These are phyloP conservation scores for Nemotelus nigrinus DNA, from an alignment of 2,888 invertebrate genomes.

Conservation along the genomic window DNA sequence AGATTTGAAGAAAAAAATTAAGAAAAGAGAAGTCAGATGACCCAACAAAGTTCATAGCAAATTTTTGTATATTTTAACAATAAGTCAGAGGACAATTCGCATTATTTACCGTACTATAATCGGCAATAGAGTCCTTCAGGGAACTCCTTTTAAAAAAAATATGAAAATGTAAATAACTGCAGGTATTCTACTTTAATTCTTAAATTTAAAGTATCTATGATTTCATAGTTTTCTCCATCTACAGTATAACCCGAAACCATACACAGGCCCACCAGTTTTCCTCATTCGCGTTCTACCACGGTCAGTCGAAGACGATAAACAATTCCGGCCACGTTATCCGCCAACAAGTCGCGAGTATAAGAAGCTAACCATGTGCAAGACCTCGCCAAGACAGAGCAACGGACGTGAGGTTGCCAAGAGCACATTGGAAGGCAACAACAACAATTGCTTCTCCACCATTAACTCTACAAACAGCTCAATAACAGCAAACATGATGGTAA, in stretches of 20 bases:
- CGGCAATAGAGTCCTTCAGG: too few species aligned
- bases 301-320: neutral
- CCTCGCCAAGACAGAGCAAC: neutral
- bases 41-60: too few species aligned
- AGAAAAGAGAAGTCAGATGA: too few species aligned
- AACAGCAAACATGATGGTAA: neutral
- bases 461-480: too few species aligned
- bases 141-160: too few species aligned
- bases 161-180: too few species aligned
- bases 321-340: neutral
- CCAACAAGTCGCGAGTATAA: neutral
- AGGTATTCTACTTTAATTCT: too few species aligned
- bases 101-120: neutral
- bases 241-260: neutral
- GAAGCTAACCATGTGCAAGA: neutral
- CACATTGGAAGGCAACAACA: neutral
- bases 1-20: too few species aligned
- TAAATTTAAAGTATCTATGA: neutral
- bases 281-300: neutral
- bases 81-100: neutral
- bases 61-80: too few species aligned
- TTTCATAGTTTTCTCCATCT: neutral
- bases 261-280: neutral
- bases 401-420: neutral
- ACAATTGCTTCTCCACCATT: too few species aligned